phyloP scores from a whole-genome alignment of 1,140 invertebrate genomes.

The Philotrypesis tridentata region DNA sequence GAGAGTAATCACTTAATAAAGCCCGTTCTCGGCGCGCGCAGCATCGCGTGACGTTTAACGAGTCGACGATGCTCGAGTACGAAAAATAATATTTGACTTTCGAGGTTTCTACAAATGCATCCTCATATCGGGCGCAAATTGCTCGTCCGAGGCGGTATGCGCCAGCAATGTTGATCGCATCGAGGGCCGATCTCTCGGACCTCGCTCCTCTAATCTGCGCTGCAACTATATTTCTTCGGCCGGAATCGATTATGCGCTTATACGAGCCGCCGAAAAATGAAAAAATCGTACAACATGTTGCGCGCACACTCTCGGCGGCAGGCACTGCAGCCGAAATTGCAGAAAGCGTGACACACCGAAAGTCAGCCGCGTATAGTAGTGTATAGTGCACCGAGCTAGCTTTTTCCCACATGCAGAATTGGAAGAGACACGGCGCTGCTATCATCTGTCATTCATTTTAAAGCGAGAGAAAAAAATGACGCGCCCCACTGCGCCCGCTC shows the following conservation, averaged over 20 bases:
- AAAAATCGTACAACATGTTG: background rate
- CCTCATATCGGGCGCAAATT: background rate
- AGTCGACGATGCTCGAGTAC: constrained; percentile 35
- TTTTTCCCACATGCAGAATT: constrained; percentile 63
- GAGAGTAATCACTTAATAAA: constrained; percentile 74
- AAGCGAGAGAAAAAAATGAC: constrained; percentile 61
- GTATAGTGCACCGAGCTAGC: constrained; percentile 43
- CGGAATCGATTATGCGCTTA: constrained; percentile 28
- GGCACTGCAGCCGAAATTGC: background rate
- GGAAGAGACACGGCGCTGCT: constrained; percentile 58
- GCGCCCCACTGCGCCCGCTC: constrained; percentile 38
- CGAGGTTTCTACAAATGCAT: constrained; percentile 8
- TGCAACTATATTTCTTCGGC: background rate
- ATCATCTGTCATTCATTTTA: constrained; percentile 66
- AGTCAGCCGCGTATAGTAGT: no score
- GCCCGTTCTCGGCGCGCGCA: constrained; percentile 32
- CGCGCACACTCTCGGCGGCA: no score
- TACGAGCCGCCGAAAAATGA: no score
- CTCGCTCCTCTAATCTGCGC: background rate
- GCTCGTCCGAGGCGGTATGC: no score
- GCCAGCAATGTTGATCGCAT: no score
- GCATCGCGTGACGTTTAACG: constrained; percentile 67
- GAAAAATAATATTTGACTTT: constrained; percentile 71
- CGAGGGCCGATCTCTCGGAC: background rate
- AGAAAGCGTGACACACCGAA: background rate